A percentile compares a stretch with the other conserved stretches of the same genome.
These are phyloP conservation scores for Elgaria multicarinata DNA, from an alignment of 2,113 vertebrate species.

Conservation along the genomic window DNA sequence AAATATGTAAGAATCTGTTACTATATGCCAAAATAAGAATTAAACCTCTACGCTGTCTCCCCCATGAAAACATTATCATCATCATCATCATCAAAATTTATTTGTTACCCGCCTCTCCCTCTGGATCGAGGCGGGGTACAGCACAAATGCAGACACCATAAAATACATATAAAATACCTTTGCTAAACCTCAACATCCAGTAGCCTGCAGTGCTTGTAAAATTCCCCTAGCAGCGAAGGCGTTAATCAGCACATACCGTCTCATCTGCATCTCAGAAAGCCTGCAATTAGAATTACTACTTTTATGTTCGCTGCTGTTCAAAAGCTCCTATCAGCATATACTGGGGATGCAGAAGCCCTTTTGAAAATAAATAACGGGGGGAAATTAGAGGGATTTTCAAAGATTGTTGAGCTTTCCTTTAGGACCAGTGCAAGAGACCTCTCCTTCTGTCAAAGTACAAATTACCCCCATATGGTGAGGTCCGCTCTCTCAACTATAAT, in stretches of 20 bases:
- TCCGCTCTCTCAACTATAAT: constrained; percentile 70
- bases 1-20: background rate
- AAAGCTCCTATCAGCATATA: constrained; percentile 55
- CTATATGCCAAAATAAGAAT: constrained; percentile 17
- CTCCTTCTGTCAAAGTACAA: constrained; percentile 72
- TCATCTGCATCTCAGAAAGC: constrained; percentile 66
- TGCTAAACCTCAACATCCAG: constrained; percentile 26
- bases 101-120: too few relatives aligned
- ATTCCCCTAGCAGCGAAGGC: constrained; percentile 51
- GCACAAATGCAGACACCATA: too few relatives aligned
- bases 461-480: constrained; percentile 67
- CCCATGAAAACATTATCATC: too few relatives aligned
- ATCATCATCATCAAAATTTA: too few relatives aligned
- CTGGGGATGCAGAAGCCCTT: constrained; percentile 64
- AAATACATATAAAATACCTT: constrained; percentile 46
- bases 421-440: constrained; percentile 60
- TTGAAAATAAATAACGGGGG: constrained; percentile 71
- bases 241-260: constrained; percentile 63
- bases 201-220: constrained; percentile 27
- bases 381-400: constrained; percentile 72
- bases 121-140: too few relatives aligned
- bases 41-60: constrained; percentile 13
- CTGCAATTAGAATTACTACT: constrained; percentile 72
- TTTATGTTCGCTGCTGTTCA: constrained; percentile 65
- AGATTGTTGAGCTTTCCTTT: constrained; percentile 63